Evolutionary conservation across 2,888 invertebrate genomes (phyloP), one percentile per base, ranked within the genome.

Genomic region (Camptogramma bilineatum): DNA sequence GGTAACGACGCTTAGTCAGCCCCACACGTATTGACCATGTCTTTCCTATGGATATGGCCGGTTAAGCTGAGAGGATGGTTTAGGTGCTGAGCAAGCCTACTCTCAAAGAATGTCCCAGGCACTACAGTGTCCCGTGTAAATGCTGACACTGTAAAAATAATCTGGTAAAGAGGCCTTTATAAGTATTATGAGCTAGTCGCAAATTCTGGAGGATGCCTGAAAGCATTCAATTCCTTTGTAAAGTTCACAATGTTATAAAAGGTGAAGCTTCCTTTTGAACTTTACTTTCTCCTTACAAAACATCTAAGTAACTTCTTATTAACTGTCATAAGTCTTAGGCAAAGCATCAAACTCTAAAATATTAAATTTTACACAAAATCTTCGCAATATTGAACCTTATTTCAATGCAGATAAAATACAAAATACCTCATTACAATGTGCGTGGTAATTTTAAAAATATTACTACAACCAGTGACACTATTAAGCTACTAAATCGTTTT

Each of bases 401-500:
- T 1, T 10, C 3, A 4, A 10, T 2, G 18, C 1, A 17, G 2
- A 18, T 66, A 64, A 39, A 62, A 46, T 19, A 46, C 24, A 59
- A 59, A 62, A 54, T 64, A 5, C 24, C 13, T 10, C 46, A 19
- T 28, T 51, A 18, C 10, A 18, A 28, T 46, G 28, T 46, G 18
- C 57, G 56, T 51, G 58, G 57, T 66, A 55, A 64, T 55, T 59
- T 69, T 61, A 51, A 66, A 66, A 62, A 63, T 69, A 53, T 52
- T 52, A 28, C 52, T 46, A 60, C 57, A 58, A 50, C 55, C 57
- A 53, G 62, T 52, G 60, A 63, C 62, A 63, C 63, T 66, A 66
- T 68, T 66, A 69, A 47, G 52, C 57, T 44, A 59, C 63, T 66
- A 69, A 69, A 69, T 58, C 56, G 66, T 66, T 69, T 66, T 66